A percentile compares a stretch with the other conserved stretches of the same genome.
Conservation (phyloP, 2,113 vertebrate genomes). For the Hypocryptadius cinnamomeus region DNA sequence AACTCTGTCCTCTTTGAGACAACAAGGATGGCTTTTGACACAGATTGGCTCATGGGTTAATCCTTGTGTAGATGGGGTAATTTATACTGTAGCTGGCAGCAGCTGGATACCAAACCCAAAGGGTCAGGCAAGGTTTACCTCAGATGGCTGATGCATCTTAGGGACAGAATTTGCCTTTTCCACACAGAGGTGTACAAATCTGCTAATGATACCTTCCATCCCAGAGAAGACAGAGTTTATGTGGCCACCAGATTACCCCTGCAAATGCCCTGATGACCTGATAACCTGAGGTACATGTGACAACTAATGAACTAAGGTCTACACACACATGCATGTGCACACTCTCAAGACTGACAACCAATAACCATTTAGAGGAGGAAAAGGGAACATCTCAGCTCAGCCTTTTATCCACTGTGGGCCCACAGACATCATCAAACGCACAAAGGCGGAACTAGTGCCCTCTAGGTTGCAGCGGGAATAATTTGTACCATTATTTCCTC, state of each 20-base stretch:
- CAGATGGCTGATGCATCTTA: neutral
- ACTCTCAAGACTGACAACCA: neutral
- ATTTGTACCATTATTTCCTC: neutral
- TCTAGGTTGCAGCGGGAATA: neutral
- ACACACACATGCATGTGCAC: neutral
- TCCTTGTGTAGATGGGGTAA: neutral
- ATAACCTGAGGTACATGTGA: neutral
- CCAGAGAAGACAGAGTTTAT: neutral
- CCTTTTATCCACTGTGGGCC: neutral
- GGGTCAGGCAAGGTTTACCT: neutral
- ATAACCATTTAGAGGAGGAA: neutral
- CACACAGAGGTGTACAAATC: neutral
- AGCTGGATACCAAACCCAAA: neutral
- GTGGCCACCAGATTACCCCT: neutral
- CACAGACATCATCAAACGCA: neutral
- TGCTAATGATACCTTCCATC: neutral
- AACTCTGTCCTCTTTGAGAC: neutral
- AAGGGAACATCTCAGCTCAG: neutral
- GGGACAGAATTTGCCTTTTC: neutral
- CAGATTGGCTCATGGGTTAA: neutral
- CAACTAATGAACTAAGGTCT: neutral
- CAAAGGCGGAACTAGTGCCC: neutral
- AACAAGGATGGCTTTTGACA: slow-evolving; percentile 9
- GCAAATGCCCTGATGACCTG: neutral
- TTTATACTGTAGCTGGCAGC: neutral